Evolutionary conservation across 2,797 vertebrate genomes (phyloP), one percentile per base, ranked within the genome.

Genomic region (Coreius guichenoti): DNA sequence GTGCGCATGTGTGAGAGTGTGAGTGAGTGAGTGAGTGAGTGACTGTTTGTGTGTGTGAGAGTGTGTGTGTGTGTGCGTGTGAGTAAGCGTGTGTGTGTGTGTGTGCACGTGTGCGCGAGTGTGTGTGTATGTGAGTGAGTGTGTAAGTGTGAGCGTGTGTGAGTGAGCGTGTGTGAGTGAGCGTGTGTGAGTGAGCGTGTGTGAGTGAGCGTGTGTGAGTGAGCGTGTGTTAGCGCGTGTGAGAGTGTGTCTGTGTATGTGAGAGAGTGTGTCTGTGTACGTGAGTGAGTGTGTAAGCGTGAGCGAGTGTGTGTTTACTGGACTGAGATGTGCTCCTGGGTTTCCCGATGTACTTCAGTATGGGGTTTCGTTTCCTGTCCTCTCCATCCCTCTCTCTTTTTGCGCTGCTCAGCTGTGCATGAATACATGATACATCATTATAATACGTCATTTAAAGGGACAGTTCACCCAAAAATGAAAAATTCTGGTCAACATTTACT

Each of bases 321-420:
- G 96, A 98, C 90, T 98, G 98, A 2, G 97, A 96, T 0, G 95
- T 93, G 91, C 88, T 92, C 86, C 96, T 95, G 47, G 98, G 97
- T 90, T 99, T 99, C 86, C 95, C 96, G 2, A 99, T 99, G 92
- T 99, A 98, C 89, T 97, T 98, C 88, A 99, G 94, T 91, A 99
- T 97, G 49, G 98, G 97, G 87, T 98, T 99, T 51, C 96, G 94
- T 89, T 95, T 97, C 93, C 94, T 97, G 88, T 99, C 97, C 67
- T 99, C 97, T 79, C 95, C 92, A 23, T 98, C 96, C 83, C 96
- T 97, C 56, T 99, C 96, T 80, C 93, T 94, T 89, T 92, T 95
- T 5, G 69, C 65, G 0, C 93, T 88, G 67, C 90, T 94, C 73
- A 92, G 92, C 93, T 95, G 92, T 3, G 39, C 36, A 85, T 7